Evolutionary conservation across 1,140 invertebrate genomes (phyloP).

Genomic region (Drosophila grimshawi): DNA sequence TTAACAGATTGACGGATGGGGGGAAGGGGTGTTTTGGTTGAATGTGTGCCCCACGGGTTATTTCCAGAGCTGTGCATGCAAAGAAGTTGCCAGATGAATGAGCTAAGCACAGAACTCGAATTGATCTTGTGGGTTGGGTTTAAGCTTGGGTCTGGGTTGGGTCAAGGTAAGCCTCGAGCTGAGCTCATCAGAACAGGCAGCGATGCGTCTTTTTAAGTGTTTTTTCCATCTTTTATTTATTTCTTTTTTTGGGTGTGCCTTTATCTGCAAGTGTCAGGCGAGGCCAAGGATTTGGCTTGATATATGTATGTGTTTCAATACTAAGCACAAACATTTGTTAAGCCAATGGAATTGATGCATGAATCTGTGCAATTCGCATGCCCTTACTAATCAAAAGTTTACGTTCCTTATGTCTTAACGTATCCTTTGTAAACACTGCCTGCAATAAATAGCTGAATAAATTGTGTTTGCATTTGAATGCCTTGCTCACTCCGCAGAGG

Average conservation of each 20-base stretch:
- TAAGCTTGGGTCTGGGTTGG: slow-evolving; percentile 40
- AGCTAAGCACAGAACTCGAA: slow-evolving; percentile 7
- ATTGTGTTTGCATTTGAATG: slow-evolving; percentile 52
- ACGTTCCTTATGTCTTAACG: background rate
- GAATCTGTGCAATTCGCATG: slow-evolving; percentile 13
- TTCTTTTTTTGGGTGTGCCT: slow-evolving; percentile 7
- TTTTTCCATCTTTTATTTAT: too few species aligned
- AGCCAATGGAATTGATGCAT: slow-evolving; percentile 16
- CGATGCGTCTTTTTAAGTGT: slow-evolving; percentile 21
- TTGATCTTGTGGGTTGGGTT: slow-evolving; percentile 23
- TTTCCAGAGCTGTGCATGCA: slow-evolving; percentile 52
- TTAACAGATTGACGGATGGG: slow-evolving; percentile 19
- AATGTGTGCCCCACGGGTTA: slow-evolving; percentile 47
- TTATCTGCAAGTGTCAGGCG: slow-evolving; percentile 33
- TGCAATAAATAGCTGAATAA: slow-evolving; percentile 26
- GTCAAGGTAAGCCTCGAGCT: slow-evolving; percentile 47
- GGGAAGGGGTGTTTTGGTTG: background rate
- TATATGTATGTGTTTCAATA: background rate
- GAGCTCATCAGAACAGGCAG: slow-evolving; percentile 39
- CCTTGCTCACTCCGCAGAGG: slow-evolving; percentile 6
- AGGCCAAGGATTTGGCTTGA: slow-evolving; percentile 34
- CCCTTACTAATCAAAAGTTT: slow-evolving; percentile 8
- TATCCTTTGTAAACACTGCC: slow-evolving; percentile 30
- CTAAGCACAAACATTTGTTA: background rate
- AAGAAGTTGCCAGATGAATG: slow-evolving; percentile 42